phyloP scores from a whole-genome alignment of 2,888 invertebrate genomes.

The Synanthedon formicaeformis region DNA sequence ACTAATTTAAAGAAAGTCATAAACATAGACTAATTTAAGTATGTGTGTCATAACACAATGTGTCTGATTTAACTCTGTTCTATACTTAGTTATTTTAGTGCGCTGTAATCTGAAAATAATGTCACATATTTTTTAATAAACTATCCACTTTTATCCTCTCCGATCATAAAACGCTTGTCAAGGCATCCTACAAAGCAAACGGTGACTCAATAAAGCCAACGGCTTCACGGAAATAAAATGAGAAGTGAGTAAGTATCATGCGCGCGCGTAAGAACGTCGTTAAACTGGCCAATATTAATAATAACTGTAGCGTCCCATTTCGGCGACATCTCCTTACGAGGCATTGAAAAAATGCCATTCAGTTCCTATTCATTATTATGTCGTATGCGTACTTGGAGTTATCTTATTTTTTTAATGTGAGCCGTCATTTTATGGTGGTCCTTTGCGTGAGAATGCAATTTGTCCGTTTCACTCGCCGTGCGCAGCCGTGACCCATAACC shows the following conservation, averaged over 20 bases:
- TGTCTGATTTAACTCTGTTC: too few species aligned
- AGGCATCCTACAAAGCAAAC: slow-evolving; percentile 12
- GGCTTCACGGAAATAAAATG: slow-evolving; percentile 30
- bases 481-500: slow-evolving; percentile 34
- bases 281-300: slow-evolving; percentile 46
- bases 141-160: background rate
- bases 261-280: slow-evolving; percentile 32
- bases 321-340: slow-evolving; percentile 18
- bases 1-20: too few species aligned
- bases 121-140: background rate
- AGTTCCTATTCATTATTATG: slow-evolving; percentile 1
- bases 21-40: too few species aligned
- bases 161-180: slow-evolving; percentile 21
- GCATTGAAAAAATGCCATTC: slow-evolving; percentile 14
- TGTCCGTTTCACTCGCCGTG: slow-evolving; percentile 24
- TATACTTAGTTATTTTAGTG: too few species aligned
- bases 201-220: slow-evolving; percentile 36
- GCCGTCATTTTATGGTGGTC: slow-evolving; percentile 18
- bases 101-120: too few species aligned
- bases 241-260: slow-evolving; percentile 16
- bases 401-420: slow-evolving; percentile 13
- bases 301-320: slow-evolving; percentile 25
- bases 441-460: slow-evolving; percentile 48
- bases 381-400: slow-evolving; percentile 7
- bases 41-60: too few species aligned